Evolutionary conservation across 2,888 invertebrate species (phyloP).

Genomic region (Drosophila tanythrix): DNA sequence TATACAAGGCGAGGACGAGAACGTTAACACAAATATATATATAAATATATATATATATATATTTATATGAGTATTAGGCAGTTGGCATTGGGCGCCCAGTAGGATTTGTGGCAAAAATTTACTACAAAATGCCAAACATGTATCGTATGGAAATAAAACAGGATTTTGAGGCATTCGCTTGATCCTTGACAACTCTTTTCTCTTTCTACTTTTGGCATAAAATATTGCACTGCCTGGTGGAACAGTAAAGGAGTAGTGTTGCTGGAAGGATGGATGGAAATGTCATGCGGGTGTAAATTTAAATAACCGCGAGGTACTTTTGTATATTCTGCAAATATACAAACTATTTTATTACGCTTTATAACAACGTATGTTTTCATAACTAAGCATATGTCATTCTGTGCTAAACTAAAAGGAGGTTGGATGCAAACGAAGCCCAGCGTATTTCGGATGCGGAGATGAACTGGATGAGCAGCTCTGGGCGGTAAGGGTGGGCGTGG

Average conservation of each 20-base stretch:
- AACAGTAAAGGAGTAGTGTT: background rate
- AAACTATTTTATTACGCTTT: background rate
- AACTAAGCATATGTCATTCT: background rate
- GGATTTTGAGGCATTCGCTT: constrained; percentile 48
- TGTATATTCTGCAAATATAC: background rate
- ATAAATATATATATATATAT: background rate
- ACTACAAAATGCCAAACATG: constrained; percentile 53
- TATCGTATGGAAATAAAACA: constrained; percentile 44
- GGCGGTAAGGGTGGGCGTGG: background rate
- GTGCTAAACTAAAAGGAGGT: background rate
- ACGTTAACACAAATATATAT: constrained; percentile 14
- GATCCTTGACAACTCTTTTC: constrained; percentile 34
- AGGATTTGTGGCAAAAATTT: constrained; percentile 57
- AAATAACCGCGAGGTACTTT: background rate
- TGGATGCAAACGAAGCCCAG: background rate
- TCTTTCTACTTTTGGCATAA: background rate
- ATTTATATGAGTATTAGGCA: constrained; percentile 1
- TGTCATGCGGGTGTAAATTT: constrained; percentile 3
- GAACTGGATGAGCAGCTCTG: background rate
- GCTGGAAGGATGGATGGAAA: background rate
- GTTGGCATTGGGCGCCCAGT: constrained; percentile 31
- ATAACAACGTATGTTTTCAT: background rate
- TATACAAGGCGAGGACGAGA: constrained; percentile 1
- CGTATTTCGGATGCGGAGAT: background rate
- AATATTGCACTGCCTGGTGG: constrained; percentile 1